Evolutionary conservation across 2,113 vertebrate species (phyloP).

Genomic region (Turdus rufiventris): DNA sequence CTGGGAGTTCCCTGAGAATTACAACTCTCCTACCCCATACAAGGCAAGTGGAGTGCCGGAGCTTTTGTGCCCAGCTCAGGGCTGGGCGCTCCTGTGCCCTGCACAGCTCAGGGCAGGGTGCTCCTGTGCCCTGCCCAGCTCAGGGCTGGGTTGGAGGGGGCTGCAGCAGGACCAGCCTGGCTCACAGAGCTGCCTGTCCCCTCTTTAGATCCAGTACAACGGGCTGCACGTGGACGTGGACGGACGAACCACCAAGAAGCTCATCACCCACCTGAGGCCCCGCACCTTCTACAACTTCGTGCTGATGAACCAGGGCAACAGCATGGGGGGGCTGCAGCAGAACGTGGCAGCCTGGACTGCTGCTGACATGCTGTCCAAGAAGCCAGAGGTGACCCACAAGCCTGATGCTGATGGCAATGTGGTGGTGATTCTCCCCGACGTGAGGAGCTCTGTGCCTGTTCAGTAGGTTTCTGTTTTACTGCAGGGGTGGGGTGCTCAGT

Average conservation of each 20-base stretch:
- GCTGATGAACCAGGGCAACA: slow-evolving; percentile 85
- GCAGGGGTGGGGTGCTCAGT: not conserved
- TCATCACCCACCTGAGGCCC: slow-evolving; percentile 86
- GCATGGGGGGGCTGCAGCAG: slow-evolving; percentile 85
- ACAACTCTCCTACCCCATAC: slow-evolving; percentile 82
- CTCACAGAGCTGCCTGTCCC: not conserved
- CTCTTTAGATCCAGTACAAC: slow-evolving; percentile 88
- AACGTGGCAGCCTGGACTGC: slow-evolving; percentile 85
- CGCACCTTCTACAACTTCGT: slow-evolving; percentile 90
- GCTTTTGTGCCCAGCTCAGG: not conserved
- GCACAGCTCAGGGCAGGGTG: not conserved
- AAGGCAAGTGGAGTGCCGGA: slow-evolving; percentile 72
- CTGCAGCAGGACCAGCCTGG: not conserved
- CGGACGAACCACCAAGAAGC: slow-evolving; percentile 83
- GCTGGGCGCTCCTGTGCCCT: not conserved
- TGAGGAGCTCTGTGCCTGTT: slow-evolving; percentile 81
- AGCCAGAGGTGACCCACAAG: slow-evolving; percentile 86
- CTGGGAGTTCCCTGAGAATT: slow-evolving; percentile 93
- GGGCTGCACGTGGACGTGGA: slow-evolving; percentile 89
- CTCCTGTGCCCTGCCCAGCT: not conserved
- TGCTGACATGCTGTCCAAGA: slow-evolving; percentile 80
- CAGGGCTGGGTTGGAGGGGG: not conserved
- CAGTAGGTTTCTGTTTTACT: slow-evolving; percentile 75
- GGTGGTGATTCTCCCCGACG: slow-evolving; percentile 81
- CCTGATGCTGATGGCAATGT: slow-evolving; percentile 82